Percentiles rank a stretch among this genome's conserved stretches.
phyloP scores from a whole-genome alignment of 2,113 vertebrate species.

The Phylloscopus trochilus region DNA sequence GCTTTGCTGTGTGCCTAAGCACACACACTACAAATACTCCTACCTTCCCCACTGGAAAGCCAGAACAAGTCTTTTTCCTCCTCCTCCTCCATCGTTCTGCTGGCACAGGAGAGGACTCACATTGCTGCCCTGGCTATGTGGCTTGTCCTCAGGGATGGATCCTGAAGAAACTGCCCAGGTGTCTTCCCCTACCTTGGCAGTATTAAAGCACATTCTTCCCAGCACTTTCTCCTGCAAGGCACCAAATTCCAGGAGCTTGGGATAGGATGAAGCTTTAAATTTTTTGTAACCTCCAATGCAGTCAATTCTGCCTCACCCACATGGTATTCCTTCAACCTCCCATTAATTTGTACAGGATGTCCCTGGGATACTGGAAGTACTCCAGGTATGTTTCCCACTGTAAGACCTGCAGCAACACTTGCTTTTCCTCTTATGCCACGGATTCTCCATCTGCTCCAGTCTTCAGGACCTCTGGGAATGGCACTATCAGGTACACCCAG shows the following conservation, averaged over 20 bases:
- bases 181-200: neutral
- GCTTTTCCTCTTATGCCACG: neutral
- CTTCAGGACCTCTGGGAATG: neutral
- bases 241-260: neutral
- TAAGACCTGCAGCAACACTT: neutral
- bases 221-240: neutral
- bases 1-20: neutral
- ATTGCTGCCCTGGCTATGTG: accelerated
- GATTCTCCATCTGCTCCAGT: neutral
- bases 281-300: neutral
- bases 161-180: neutral
- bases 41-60: neutral
- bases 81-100: neutral
- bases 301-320: neutral
- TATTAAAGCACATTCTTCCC: neutral
- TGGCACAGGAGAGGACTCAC: neutral
- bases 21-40: neutral
- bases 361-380: neutral
- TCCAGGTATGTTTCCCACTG: neutral
- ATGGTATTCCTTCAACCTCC: neutral
- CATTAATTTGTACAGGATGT: neutral
- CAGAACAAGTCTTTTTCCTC: neutral
- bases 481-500: neutral
- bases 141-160: neutral
- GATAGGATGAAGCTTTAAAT: neutral